Base-by-base conservation (phyloP, 2,888 invertebrate genomes). In the Yponomeuta evonymella region DNA sequence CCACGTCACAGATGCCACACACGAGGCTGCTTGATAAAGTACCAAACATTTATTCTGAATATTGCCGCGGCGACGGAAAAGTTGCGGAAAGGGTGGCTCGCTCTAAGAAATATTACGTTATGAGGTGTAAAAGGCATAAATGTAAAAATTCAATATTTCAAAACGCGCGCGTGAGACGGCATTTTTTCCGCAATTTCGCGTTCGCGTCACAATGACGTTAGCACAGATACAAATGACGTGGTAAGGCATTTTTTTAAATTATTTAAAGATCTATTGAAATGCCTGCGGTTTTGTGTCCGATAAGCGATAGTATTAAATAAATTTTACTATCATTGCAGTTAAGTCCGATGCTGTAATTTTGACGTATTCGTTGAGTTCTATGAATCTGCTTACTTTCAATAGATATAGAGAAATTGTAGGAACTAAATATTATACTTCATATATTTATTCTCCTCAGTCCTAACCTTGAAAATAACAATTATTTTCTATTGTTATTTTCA, bases 121-220 rank as follows among this genome's bases (percentile, higher is more conserved):
- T 92, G 92, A 91, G 90, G 90, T 91, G 92, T 91, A 84, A 91
- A 91, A 88, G 84, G 86, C 88, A 91, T 91, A 89, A 90, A 91
- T 90, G 90, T 91, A 90, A 90, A 90, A 89, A 90, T 89, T 90
- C 89, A 90, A 92, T 90, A 90, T 90, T 90, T 89, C 86, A 86
- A 80, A 58, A 81, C 76, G 81, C 78, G 67, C 78, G 67, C 78
- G 81, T 86, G 84, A 71, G 82, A 84, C 8, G 83, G 82, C 76
- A 85, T 83, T 86, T 87, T 89, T 85, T 83, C 82, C 81, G 80
- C 85, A 84, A 87, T 88, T 88, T 84, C 79, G 78, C 80, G 81
- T 78, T 80, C 30, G 68, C 68, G n/a, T 82, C 80, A 83, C 83
- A 84, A 80, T 82, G 81, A 82, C 86, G 83, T 85, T 85, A 67